A percentile compares a stretch with the other conserved stretches of the same genome.
Conservation (phyloP, 2,888 invertebrate genomes). For the Hirtodrosophila duncani region DNA sequence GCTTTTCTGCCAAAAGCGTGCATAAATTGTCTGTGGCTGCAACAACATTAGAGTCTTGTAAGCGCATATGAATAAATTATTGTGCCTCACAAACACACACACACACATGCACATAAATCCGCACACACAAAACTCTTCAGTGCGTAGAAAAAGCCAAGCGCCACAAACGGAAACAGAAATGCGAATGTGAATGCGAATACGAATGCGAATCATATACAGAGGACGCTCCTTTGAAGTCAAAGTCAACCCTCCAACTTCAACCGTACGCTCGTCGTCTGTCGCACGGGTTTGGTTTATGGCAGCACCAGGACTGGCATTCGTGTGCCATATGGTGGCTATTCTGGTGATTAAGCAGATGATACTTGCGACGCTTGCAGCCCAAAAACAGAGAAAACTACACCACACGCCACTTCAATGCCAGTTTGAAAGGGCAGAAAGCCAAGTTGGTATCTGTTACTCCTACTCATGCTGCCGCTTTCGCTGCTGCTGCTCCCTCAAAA, state of each 20-base stretch:
- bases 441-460: slow-evolving; percentile 38
- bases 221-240: slow-evolving; percentile 57
- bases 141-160: slow-evolving; percentile 64
- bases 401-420: slow-evolving; percentile 38
- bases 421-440: slow-evolving; percentile 53
- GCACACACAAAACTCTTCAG: slow-evolving; percentile 36
- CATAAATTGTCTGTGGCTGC: slow-evolving; percentile 77
- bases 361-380: slow-evolving; percentile 29
- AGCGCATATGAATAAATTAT: slow-evolving; percentile 79
- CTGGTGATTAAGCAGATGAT: slow-evolving; percentile 74
- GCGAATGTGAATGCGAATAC: no score
- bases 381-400: slow-evolving; percentile 12
- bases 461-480: slow-evolving; percentile 7
- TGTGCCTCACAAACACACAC: slow-evolving; percentile 34
- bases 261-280: no score
- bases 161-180: background rate
- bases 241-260: background rate
- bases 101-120: slow-evolving; percentile 9
- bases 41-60: slow-evolving; percentile 76
- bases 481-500: slow-evolving; percentile 8
- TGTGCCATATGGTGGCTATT: slow-evolving; percentile 74
- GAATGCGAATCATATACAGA: slow-evolving; percentile 14
- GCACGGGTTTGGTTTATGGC: no score
- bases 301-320: slow-evolving; percentile 3
- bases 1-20: slow-evolving; percentile 56